These are phyloP conservation scores for Lutjanus campechanus DNA, from an alignment of 2,797 vertebrate species.

Conservation along the genomic window DNA sequence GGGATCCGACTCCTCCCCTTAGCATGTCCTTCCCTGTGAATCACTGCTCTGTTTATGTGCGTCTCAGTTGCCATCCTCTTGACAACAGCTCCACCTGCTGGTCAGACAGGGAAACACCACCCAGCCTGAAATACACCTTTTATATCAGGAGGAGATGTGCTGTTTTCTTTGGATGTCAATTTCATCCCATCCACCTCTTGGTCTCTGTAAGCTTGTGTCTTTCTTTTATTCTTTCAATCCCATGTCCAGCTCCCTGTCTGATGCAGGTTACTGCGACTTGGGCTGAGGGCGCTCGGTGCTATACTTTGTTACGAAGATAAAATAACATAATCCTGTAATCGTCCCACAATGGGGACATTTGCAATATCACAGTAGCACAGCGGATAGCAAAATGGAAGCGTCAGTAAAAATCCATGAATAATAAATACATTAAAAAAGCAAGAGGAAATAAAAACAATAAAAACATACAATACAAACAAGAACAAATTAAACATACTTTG, in stretches of 20 bases:
- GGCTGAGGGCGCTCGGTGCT: not conserved
- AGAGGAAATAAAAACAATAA: too few relatives aligned
- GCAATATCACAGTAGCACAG: too few relatives aligned
- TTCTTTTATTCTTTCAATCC: not conserved
- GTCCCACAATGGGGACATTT: too few relatives aligned
- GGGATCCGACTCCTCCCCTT: conserved; percentile 42
- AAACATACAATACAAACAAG: too few relatives aligned
- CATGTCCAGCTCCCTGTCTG: conserved; percentile 6
- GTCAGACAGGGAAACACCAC: conserved; percentile 27
- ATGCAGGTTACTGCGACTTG: not conserved
- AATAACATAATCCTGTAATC: too few relatives aligned
- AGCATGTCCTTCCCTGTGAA: conserved; percentile 62
- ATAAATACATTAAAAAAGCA: too few relatives aligned
- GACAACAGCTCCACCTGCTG: conserved; percentile 79
- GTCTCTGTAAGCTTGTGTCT: conserved; percentile 9
- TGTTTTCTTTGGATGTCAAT: conserved; percentile 9
- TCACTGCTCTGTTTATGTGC: conserved; percentile 45
- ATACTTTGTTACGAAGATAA: not conserved
- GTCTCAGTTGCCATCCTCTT: conserved; percentile 54
- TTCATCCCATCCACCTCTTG: not conserved
- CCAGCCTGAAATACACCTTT: not conserved
- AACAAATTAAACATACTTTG: too few relatives aligned
- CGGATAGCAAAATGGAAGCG: too few relatives aligned
- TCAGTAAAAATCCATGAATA: too few relatives aligned
- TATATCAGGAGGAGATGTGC: not conserved